These are phyloP conservation scores for Propithecus deckenii DNA, from an alignment of 2,797 vertebrate species.

Conservation along the genomic window DNA sequence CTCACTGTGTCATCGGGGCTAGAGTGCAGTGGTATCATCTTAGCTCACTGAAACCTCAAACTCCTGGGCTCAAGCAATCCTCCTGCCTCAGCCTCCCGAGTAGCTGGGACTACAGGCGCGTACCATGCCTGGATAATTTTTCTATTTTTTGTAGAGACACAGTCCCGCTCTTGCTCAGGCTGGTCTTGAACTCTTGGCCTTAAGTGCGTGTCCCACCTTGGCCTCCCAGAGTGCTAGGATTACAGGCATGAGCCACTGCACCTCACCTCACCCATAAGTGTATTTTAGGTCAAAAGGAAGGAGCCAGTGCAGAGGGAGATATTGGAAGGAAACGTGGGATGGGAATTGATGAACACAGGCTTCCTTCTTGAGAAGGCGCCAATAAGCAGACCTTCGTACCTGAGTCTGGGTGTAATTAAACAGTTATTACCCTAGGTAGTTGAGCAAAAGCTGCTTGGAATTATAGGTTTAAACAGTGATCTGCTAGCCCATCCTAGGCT, in stretches of 20 bases:
- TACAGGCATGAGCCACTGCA: background rate
- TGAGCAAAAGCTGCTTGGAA: background rate
- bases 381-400: background rate
- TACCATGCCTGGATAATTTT: no score
- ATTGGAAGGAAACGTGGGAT: background rate
- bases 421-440: background rate
- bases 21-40: no score
- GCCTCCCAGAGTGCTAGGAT: background rate
- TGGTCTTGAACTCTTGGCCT: background rate
- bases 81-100: no score
- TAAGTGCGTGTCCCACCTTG: background rate
- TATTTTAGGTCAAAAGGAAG: background rate
- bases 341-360: background rate
- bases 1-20: no score
- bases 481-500: background rate
- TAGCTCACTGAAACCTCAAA: no score
- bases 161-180: no score
- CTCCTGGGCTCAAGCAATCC: no score
- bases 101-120: no score
- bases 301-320: background rate
- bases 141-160: no score
- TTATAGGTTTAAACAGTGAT: background rate
- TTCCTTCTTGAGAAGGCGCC: background rate
- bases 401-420: background rate
- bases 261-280: no score